phyloP scores from a whole-genome alignment of 2,797 vertebrate genomes.

The Microtus agrestis region DNA sequence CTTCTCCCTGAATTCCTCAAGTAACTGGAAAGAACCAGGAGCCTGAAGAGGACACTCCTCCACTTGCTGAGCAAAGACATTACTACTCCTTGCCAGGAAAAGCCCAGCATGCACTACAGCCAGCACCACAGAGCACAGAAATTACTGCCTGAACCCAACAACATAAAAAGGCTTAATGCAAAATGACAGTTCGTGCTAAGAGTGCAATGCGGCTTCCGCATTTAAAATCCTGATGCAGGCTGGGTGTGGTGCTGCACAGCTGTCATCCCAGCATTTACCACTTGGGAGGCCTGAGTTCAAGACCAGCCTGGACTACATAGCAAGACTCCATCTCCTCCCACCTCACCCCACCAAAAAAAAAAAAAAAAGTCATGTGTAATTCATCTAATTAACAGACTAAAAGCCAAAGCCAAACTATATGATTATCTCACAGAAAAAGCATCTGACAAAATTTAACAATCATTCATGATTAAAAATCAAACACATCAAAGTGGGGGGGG shows the following conservation, averaged over 20 bases:
- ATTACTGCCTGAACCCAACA: background rate
- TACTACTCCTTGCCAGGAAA: background rate
- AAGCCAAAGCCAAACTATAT: background rate
- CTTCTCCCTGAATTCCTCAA: background rate
- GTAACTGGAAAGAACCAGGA: background rate
- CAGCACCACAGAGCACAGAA: background rate
- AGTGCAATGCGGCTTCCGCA: background rate
- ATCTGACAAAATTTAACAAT: conserved; percentile 15
- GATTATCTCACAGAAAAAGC: background rate
- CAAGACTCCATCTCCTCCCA: background rate
- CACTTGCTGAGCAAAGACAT: background rate
- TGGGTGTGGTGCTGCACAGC: background rate
- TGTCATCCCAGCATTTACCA: background rate
- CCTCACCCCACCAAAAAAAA: background rate
- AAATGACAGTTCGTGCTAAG: background rate
- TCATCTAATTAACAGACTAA: background rate
- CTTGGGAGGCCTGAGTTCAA: background rate
- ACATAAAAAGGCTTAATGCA: background rate
- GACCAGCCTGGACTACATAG: background rate
- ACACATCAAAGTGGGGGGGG: background rate
- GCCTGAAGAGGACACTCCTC: background rate
- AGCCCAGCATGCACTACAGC: background rate
- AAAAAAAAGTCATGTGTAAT: background rate
- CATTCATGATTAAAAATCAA: background rate
- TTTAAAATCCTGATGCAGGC: background rate